Base-by-base conservation (phyloP, 1,140 invertebrate species). In the Eulimnadia texana region DNA sequence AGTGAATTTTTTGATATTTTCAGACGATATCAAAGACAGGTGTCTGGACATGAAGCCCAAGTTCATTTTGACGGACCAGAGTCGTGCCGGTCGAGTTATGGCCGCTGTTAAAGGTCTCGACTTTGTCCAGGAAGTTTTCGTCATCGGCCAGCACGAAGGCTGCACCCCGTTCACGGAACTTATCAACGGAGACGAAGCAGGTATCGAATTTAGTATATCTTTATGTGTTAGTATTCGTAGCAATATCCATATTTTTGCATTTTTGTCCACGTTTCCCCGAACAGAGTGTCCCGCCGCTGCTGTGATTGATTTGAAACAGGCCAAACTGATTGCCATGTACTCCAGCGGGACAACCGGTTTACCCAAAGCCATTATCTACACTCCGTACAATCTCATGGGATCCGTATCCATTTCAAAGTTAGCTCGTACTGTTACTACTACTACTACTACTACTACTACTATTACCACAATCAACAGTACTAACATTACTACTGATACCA, bases 291-390 rank as follows among this genome's bases (percentile, higher is more conserved):
- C 25, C 19, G 13, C 42, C 6, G 29, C 10, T 13, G 13, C 23
- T 0, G 1, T 16, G 2, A 23, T 47, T 28, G 55, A 62, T 20
- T 1, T 42, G 16, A n/a, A 53, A 61, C 11, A 52, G 60, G 23
- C 16, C 25, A 2, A 57, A 27, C 25, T 62, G 60, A 20, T 22
- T 66, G 10, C 60, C 65, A 9, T 42, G 33, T 64, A 64, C 51
- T 63, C 65, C 13, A 64, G 63, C 33, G 65, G 65, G 11, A 66
- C 65, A 1, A 66, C 63, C 2, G 65, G 58, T 50, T 62, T 56
- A 51, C 67, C 25, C 61, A 66, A 68, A 66, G 53, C 67, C 64
- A 54, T 69, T 58, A 64, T 70, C 69, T 66, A 74, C 72, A 63
- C 62, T 3, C 57, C 52, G n/a, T 2, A 50, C 9, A 50, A 55